Percentiles rank a stretch among this genome's conserved stretches.
Evolutionary conservation across 2,113 vertebrate genomes (phyloP).

Genomic region (cattle (Bos taurus)): ARS-UCD2.0 NC_037352.1:37376001-37376500

Average conservation of each 20-base stretch:
- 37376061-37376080: not conserved
- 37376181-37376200: not conserved
- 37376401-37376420: constrained; percentile 77
- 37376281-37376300: not conserved
- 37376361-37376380: constrained; percentile 68
- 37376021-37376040: not conserved
- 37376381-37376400: constrained; percentile 74
- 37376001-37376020: not conserved
- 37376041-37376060: not conserved
- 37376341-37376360: constrained; percentile 63
- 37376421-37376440: constrained; percentile 76
- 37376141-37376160: not conserved
- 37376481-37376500: not conserved
- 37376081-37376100: rapidly evolving
- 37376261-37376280: constrained; percentile 76
- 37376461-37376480: not conserved
- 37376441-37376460: not conserved
- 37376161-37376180: not conserved
- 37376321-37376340: constrained; percentile 75
- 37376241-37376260: constrained; percentile 83
- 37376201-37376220: constrained; percentile 15
- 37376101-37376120: not conserved
- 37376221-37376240: constrained; percentile 6
- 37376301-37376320: constrained; percentile 60
- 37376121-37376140: not conserved